These are phyloP conservation scores for Osmerus mordax DNA, from an alignment of 2,113 vertebrate species.

Conservation along the genomic window DNA sequence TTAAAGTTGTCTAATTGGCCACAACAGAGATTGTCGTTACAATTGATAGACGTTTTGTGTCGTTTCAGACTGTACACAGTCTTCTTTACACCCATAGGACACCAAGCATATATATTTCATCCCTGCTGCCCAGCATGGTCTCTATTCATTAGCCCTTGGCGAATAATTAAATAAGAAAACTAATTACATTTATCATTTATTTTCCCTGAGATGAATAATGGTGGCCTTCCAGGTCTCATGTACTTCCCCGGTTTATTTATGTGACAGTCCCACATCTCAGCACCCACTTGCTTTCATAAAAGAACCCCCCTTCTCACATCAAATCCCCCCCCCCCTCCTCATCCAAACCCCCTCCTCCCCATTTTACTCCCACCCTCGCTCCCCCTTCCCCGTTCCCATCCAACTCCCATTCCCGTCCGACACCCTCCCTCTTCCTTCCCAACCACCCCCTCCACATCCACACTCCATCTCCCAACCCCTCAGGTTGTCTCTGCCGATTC, in stretches of 20 bases:
- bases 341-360: too few species aligned
- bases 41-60: too few species aligned
- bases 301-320: neutral
- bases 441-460: too few species aligned
- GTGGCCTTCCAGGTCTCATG: conserved; percentile 26
- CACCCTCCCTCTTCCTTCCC: too few species aligned
- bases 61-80: too few species aligned
- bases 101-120: conserved; percentile 21
- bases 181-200: conserved; percentile 47
- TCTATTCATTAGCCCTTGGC: conserved; percentile 35
- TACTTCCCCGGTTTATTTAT: conserved; percentile 25
- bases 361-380: too few species aligned
- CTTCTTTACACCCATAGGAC: neutral
- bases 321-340: too few species aligned
- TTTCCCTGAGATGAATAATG: conserved; percentile 29
- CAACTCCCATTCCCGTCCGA: too few species aligned
- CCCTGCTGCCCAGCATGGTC: conserved; percentile 26
- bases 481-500: conserved; percentile 17
- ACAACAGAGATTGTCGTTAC: too few species aligned
- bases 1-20: too few species aligned
- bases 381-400: too few species aligned
- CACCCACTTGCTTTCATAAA: neutral
- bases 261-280: conserved; percentile 14
- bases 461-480: neutral
- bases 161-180: conserved; percentile 50